A percentile compares a stretch with the other conserved stretches of the same genome.
Evolutionary conservation across 2,113 vertebrate genomes (phyloP).

Genomic region (Falcunculus frontatus): DNA sequence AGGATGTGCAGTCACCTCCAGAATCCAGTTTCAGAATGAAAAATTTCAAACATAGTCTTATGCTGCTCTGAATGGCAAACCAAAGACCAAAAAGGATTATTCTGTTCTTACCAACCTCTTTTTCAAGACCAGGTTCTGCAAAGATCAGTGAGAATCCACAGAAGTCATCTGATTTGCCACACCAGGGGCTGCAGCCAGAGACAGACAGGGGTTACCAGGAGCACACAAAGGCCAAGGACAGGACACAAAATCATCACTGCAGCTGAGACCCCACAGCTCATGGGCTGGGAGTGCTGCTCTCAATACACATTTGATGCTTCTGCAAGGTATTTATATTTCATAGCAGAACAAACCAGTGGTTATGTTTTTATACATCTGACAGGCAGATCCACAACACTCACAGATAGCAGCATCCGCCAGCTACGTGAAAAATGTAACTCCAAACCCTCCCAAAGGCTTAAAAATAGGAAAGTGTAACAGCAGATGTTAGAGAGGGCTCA

Average conservation of each 20-base stretch:
- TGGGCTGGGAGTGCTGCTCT: background rate
- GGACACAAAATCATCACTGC: accelerated
- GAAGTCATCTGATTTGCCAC: conserved; percentile 84
- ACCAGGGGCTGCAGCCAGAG: conserved; percentile 80
- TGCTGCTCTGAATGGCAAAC: background rate
- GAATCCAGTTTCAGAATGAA: background rate
- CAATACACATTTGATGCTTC: background rate
- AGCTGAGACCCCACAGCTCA: background rate
- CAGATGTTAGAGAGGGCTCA: background rate
- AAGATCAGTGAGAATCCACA: conserved; percentile 83
- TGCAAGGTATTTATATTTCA: background rate
- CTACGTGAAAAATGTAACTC: background rate
- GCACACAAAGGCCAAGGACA: background rate
- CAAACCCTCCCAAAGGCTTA: background rate
- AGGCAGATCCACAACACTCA: background rate
- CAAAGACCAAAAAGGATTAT: background rate
- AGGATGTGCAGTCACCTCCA: background rate
- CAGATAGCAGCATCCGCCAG: background rate
- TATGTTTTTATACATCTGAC: background rate
- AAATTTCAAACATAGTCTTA: background rate
- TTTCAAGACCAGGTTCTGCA: conserved; percentile 87
- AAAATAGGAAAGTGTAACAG: background rate
- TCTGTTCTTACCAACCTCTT: conserved; percentile 79
- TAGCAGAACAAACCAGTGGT: accelerated
- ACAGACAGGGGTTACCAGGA: background rate